These are phyloP conservation scores for Sphenopsis melanotis DNA, from an alignment of 2,797 vertebrate genomes.

Conservation along the genomic window DNA sequence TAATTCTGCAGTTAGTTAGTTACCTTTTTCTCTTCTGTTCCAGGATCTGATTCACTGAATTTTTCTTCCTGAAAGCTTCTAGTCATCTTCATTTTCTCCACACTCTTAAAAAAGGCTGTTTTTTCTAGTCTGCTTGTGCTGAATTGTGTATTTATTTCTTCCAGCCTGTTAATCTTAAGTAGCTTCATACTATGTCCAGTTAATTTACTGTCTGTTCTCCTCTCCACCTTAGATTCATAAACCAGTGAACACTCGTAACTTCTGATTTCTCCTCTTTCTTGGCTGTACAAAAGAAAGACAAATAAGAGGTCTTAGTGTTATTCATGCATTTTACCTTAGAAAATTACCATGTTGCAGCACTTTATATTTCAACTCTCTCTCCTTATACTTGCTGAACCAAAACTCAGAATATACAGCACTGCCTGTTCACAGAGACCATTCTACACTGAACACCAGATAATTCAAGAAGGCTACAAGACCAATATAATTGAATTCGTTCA, in stretches of 20 bases:
- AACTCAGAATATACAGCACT: not conserved
- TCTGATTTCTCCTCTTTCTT: slow-evolving; percentile 55
- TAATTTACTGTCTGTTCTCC: slow-evolving; percentile 35
- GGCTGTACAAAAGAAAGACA: slow-evolving; percentile 60
- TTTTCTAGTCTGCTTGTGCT: slow-evolving; percentile 75
- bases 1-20: not conserved
- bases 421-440: not conserved
- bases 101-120: slow-evolving; percentile 80
- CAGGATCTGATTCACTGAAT: slow-evolving; percentile 60
- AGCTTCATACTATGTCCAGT: slow-evolving; percentile 75
- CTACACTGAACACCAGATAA: not conserved
- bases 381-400: not conserved
- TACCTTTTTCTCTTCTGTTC: slow-evolving; percentile 70
- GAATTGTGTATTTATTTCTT: slow-evolving; percentile 76
- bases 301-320: not conserved
- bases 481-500: not conserved
- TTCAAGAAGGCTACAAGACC: not conserved
- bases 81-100: slow-evolving; percentile 85
- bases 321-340: not conserved
- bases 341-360: not conserved
- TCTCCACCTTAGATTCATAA: slow-evolving; percentile 66
- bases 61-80: slow-evolving; percentile 85
- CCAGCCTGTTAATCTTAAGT: slow-evolving; percentile 80
- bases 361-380: not conserved
- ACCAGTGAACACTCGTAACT: slow-evolving; percentile 35